phyloP scores from a whole-genome alignment of 2,113 vertebrate genomes.

The Panthera tigris region DNA sequence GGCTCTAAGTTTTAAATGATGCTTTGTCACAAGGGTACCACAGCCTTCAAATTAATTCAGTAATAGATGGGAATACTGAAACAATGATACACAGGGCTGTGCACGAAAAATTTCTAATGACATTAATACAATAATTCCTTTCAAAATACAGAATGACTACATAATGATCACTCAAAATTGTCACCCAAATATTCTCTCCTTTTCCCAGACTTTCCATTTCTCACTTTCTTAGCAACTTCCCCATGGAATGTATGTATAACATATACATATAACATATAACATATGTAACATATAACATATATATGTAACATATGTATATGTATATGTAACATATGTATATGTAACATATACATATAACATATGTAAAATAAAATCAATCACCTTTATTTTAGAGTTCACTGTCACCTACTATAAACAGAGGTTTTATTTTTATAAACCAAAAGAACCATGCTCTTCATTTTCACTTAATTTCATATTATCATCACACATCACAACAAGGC shows the following conservation, averaged over 20 bases:
- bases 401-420: neutral
- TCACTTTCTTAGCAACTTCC: neutral
- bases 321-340: no score
- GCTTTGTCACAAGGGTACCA: neutral
- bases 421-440: neutral
- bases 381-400: neutral
- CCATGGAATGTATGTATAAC: neutral
- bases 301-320: no score
- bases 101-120: neutral
- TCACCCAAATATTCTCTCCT: conserved; percentile 23
- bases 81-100: neutral
- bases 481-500: neutral
- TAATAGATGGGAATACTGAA: neutral
- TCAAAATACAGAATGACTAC: neutral
- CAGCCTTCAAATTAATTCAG: conserved; percentile 22
- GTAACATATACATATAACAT: neutral
- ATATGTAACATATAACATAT: no score
- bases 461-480: neutral
- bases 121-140: conserved; percentile 39
- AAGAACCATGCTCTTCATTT: neutral
- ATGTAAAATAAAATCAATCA: neutral
- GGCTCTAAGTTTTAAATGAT: conserved; percentile 46
- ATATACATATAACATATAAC: neutral
- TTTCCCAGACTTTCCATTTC: neutral
- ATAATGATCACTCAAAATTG: neutral